phyloP scores from a whole-genome alignment of 2,113 vertebrate species.

The Melierax canorus region DNA sequence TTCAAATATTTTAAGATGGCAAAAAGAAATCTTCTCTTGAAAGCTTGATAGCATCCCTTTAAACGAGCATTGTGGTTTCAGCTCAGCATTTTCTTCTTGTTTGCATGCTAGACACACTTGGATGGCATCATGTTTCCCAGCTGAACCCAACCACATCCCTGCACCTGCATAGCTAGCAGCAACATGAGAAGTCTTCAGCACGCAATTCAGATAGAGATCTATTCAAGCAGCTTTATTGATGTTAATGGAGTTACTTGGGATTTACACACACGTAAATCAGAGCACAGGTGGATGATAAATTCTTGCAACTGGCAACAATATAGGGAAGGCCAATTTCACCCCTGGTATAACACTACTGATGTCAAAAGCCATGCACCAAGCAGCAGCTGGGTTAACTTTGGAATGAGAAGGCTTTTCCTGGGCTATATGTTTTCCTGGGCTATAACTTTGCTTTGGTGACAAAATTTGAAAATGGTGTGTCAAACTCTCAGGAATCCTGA shows the following conservation, averaged over 20 bases:
- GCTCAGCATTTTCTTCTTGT: slow-evolving; percentile 32
- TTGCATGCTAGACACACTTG: slow-evolving; percentile 62
- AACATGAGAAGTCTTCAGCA: slow-evolving; percentile 24
- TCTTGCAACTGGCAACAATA: slow-evolving; percentile 18
- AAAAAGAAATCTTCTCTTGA: not conserved
- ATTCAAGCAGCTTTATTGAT: slow-evolving; percentile 50
- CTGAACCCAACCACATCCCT: slow-evolving; percentile 56
- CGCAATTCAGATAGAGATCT: slow-evolving; percentile 38
- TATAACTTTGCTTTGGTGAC: not conserved
- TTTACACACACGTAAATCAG: slow-evolving; percentile 42
- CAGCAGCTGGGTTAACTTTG: not conserved
- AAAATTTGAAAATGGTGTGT: not conserved
- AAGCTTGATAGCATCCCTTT: not conserved
- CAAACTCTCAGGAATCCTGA: not conserved
- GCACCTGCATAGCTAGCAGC: slow-evolving; percentile 64
- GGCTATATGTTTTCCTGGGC: not conserved
- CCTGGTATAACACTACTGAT: not conserved
- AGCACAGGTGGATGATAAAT: slow-evolving; percentile 60
- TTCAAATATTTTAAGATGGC: not conserved
- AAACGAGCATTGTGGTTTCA: slow-evolving; percentile 20
- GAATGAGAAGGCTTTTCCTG: not conserved
- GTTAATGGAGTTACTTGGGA: slow-evolving; percentile 18
- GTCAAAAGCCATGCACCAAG: not conserved
- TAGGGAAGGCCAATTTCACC: not conserved
- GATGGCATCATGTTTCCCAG: slow-evolving; percentile 47